Evolutionary conservation across 2,888 invertebrate species (phyloP).

Genomic region (Ligdia adustata): DNA sequence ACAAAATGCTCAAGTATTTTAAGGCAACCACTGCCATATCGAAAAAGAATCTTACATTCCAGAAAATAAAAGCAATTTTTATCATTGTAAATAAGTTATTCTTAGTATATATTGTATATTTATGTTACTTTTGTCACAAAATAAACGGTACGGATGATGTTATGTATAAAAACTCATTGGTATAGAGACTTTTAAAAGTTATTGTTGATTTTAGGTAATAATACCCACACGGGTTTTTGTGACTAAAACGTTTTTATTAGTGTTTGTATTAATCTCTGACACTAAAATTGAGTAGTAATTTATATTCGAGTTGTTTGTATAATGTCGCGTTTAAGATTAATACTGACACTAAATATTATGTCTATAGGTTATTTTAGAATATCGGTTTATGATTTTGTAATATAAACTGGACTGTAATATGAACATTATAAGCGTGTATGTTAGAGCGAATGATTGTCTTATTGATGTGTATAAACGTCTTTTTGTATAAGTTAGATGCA

Average conservation of each 20-base stretch:
- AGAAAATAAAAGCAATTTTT: conserved; percentile 54
- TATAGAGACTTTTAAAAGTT: neutral
- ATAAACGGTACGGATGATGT: conserved; percentile 5
- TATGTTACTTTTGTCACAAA: conserved; percentile 23
- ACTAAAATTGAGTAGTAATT: conserved; percentile 35
- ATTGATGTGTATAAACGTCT: conserved; percentile 30
- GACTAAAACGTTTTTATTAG: conserved; percentile 41
- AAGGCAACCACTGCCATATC: conserved; percentile 76
- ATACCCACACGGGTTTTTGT: conserved; percentile 55
- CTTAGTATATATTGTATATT: conserved; percentile 58
- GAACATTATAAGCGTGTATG: no score
- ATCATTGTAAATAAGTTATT: conserved; percentile 36
- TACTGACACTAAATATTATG: conserved; percentile 48
- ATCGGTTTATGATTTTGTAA: conserved; percentile 69
- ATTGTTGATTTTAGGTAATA: neutral
- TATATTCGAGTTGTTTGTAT: conserved; percentile 36
- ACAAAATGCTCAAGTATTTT: conserved; percentile 80
- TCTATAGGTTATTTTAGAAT: conserved; percentile 55
- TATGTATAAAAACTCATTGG: neutral
- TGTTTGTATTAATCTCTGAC: conserved; percentile 54
- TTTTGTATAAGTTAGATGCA: conserved; percentile 22
- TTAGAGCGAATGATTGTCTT: conserved; percentile 51
- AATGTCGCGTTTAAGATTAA: conserved; percentile 40
- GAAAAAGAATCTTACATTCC: conserved; percentile 52
- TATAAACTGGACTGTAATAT: conserved; percentile 74